Base-by-base conservation (phyloP, 2,888 invertebrate genomes). In the Scaptomyza polygonia region DNA sequence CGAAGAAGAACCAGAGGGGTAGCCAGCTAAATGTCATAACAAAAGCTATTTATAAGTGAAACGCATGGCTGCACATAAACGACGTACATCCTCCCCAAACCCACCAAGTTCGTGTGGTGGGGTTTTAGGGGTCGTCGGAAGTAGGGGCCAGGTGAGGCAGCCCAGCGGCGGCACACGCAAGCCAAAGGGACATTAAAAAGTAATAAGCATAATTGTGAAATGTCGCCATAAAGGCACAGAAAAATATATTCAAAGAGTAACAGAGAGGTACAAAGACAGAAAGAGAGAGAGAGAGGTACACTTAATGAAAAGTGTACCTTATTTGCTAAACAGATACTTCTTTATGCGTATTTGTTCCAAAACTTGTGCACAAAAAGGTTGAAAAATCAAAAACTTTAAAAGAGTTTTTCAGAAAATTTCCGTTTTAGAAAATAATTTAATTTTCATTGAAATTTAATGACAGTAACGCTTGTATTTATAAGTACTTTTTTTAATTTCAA, bases 121-220 rank as follows among this genome's bases (percentile, higher is more conserved):
- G n/a, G n/a, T n/a, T 45, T n/a, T 12, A 34, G 14, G 34, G 30
- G 21, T 25, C n/a, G 9, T 21, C 9, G 29, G 36, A 0, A 9
- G 14, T 9, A 8, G 18, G 18, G 36, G 29, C 42, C 42, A 55
- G 58, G 25, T 49, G 51, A 62, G 71, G 72, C 67, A 48, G 30
- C 44, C 11, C 16, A 7, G 47, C 27, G 44, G 40, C 49, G 53
- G 36, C 48, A 34, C 54, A 65, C 62, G 72, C 76, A 75, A 58
- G 51, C 47, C 65, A 72, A 74, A 40, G 48, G 65, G 62, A 68
- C 84, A 81, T 81, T 81, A 81, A 83, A 81, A 86, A 79, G 77
- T 83, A 81, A 86, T 81, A 83, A 81, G 71, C 84, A 86, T 86
- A 86, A 81, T 81, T 81, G 80, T 81, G 65, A 83, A 79, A 83